Percentiles rank a stretch among this genome's conserved stretches.
Evolutionary conservation across 1,140 invertebrate species (phyloP).

Genomic region (Antheraea mylitta): DNA sequence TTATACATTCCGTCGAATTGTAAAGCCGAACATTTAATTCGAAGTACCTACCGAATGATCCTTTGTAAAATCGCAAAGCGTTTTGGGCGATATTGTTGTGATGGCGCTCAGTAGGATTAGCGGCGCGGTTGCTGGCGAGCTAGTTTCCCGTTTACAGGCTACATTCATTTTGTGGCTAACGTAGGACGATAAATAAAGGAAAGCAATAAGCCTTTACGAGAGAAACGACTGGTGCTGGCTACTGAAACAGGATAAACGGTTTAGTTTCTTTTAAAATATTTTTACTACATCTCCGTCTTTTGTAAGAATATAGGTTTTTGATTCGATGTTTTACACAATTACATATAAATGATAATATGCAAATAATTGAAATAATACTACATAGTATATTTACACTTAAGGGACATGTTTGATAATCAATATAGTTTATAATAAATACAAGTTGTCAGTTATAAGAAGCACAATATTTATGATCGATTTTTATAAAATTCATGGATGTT

Average conservation of each 20-base stretch:
- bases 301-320: not conserved
- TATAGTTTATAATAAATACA: no score
- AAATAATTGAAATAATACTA: no score
- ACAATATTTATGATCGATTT: no score
- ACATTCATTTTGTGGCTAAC: constrained; percentile 44
- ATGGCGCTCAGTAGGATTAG: constrained; percentile 58
- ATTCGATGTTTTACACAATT: not conserved
- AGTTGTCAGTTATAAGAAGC: no score
- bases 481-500: no score
- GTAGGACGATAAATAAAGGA: constrained; percentile 47
- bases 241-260: constrained; percentile 20
- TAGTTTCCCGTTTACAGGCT: constrained; percentile 44
- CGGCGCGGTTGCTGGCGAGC: constrained; percentile 38
- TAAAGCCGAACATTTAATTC: constrained; percentile 78
- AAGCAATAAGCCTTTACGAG: constrained; percentile 38
- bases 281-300: not conserved
- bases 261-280: constrained; percentile 33
- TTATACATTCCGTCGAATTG: constrained; percentile 79
- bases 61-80: constrained; percentile 69
- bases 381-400: no score
- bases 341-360: no score
- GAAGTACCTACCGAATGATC: constrained; percentile 70
- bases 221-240: constrained; percentile 17
- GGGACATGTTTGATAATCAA: no score
- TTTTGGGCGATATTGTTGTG: constrained; percentile 62